Conservation (phyloP, 2,888 invertebrate species). For the Nephrotoma flavescens region DNA sequence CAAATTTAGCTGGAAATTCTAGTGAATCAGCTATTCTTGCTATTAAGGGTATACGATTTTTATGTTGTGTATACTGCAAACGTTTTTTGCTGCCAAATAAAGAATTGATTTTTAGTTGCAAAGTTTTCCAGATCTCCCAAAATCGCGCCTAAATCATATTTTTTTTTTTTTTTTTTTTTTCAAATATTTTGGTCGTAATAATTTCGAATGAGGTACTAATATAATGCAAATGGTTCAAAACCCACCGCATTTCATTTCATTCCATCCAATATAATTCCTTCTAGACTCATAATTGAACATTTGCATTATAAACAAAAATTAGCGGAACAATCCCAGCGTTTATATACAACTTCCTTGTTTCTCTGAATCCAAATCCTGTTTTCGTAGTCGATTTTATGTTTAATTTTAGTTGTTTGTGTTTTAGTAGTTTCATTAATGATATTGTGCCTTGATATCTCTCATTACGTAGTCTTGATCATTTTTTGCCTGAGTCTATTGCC, state of each 20-base stretch:
- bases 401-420: neutral
- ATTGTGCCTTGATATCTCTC: neutral
- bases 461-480: neutral
- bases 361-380: neutral
- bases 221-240: neutral
- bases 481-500: neutral
- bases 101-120: neutral
- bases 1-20: constrained; percentile 40
- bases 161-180: neutral
- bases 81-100: neutral
- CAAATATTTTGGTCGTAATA: neutral
- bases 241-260: neutral
- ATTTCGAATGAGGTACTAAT: neutral
- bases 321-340: neutral
- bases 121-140: neutral
- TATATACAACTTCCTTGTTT: neutral
- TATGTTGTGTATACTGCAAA: neutral
- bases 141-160: neutral
- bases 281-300: neutral
- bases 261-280: neutral
- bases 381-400: neutral
- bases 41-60: constrained; percentile 40
- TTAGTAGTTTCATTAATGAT: neutral
- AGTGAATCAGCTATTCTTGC: constrained; percentile 36
- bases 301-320: neutral